Percentiles rank a stretch among this genome's conserved stretches.
These are phyloP conservation scores for Trematomus bernacchii DNA, from an alignment of 2,797 vertebrate genomes.

Conservation along the genomic window DNA sequence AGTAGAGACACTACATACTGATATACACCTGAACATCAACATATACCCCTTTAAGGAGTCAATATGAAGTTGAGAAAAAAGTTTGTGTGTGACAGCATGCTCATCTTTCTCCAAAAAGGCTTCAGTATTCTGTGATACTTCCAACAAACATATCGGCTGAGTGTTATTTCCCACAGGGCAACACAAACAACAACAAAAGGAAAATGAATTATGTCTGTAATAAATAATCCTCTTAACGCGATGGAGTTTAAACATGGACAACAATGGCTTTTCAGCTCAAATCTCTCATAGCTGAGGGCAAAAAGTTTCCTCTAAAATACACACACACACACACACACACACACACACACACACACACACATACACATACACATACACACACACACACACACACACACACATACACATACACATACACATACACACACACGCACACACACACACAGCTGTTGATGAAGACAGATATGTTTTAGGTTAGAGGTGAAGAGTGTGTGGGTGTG, in stretches of 20 bases:
- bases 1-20: no score
- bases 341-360: background rate
- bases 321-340: background rate
- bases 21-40: no score
- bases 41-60: no score
- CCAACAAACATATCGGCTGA: background rate
- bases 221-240: conserved; percentile 61
- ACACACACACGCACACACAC: conserved; percentile 20
- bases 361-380: background rate
- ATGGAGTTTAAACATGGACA: conserved; percentile 32
- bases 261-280: conserved; percentile 39
- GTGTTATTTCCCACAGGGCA: conserved; percentile 27
- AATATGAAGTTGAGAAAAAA: no score
- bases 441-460: conserved; percentile 14
- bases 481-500: conserved; percentile 28
- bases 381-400: background rate
- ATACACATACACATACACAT: background rate
- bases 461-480: conserved; percentile 20
- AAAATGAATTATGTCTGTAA: conserved; percentile 54
- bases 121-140: background rate
- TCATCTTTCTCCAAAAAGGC: background rate
- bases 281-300: conserved; percentile 42
- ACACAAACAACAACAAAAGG: conserved; percentile 20
- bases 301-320: conserved; percentile 19
- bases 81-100: no score